Base-by-base conservation (phyloP, 1,140 invertebrate species). In the Helicoverpa zea region DNA sequence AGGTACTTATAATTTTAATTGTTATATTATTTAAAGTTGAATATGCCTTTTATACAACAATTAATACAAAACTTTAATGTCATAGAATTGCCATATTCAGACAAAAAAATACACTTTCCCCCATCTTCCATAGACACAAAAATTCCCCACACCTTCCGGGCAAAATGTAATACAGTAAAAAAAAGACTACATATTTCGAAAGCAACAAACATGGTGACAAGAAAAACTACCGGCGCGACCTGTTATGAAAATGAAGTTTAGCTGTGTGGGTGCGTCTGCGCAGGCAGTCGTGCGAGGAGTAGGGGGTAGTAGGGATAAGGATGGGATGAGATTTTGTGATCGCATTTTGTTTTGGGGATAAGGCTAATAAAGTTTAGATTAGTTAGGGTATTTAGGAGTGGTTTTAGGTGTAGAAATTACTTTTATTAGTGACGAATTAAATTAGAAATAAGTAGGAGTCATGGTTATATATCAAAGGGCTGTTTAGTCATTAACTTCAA, bases 211-310 rank as follows among this genome's bases (percentile, higher is more conserved):
- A 77, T 64, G 74, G 47, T 14, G 59, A 77, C 74, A 51, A 64
- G 74, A 77, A 77, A 64, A 77, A 77, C 54, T 49, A 77, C 74
- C 59, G 74, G 74, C 49, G 59, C 59, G 61, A 77, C 74, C 74
- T 30, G 74, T 77, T 77, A 77, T 77, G 74, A 77, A 77, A 77
- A 77, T 64, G 59, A 77, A 77, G 47, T 47, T 77, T 73, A 47
- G 56, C 54, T 68, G 74, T 77, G 74, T 77, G 74, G 74, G 74
- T 49, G 59, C 68, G 68, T 7, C 49, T 3, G 68, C 68, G 68
- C 64, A 47, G 9, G 2, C 2, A 13, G 64, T 68, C 49, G 64
- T 49, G 12, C 64, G 43, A 18, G 16, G 64, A 43, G 64, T 68
- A 11, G 9, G 2, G 16, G 2, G 11, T 23, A 23, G 58, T 30